phyloP scores from a whole-genome alignment of 2,888 invertebrate genomes.

The Synanthedon formicaeformis region DNA sequence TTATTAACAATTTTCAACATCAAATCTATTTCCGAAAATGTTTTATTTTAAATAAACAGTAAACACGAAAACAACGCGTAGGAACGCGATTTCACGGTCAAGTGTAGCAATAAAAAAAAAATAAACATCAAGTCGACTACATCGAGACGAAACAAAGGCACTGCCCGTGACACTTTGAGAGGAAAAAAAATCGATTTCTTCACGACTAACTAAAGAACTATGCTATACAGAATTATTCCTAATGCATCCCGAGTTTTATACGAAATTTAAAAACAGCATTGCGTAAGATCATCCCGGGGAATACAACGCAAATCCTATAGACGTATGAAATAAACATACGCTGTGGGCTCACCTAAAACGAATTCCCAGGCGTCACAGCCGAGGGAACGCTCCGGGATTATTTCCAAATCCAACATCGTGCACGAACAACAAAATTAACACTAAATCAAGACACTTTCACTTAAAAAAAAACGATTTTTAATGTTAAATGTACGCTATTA shows the following conservation, averaged over 20 bases:
- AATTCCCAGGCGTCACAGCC: constrained; percentile 99
- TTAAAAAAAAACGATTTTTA: constrained; percentile 47
- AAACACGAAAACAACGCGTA: constrained; percentile 3
- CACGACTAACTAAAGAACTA: neutral
- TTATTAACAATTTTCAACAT: neutral
- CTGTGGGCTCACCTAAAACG: constrained; percentile 82
- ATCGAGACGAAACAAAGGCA: constrained; percentile 50
- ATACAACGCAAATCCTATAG: constrained; percentile 66
- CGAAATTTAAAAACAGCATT: constrained; percentile 35
- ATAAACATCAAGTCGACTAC: constrained; percentile 30
- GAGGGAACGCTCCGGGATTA: constrained; percentile 93
- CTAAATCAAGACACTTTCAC: constrained; percentile 69
- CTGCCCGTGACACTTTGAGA: constrained; percentile 32
- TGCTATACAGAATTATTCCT: neutral
- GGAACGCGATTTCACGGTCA: constrained; percentile 54
- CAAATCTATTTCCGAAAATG: neutral
- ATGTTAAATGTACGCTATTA: constrained; percentile 50
- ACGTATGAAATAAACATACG: constrained; percentile 59
- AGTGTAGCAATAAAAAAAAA: constrained; percentile 52
- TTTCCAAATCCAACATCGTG: constrained; percentile 95
- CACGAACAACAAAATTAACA: constrained; percentile 83
- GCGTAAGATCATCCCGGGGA: constrained; percentile 57
- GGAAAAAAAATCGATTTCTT: constrained; percentile 49
- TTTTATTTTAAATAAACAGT: neutral
- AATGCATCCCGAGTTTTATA: constrained; percentile 12